Evolutionary conservation across 2,113 vertebrate species (phyloP).

Genomic region (Crotalus viridis): DNA sequence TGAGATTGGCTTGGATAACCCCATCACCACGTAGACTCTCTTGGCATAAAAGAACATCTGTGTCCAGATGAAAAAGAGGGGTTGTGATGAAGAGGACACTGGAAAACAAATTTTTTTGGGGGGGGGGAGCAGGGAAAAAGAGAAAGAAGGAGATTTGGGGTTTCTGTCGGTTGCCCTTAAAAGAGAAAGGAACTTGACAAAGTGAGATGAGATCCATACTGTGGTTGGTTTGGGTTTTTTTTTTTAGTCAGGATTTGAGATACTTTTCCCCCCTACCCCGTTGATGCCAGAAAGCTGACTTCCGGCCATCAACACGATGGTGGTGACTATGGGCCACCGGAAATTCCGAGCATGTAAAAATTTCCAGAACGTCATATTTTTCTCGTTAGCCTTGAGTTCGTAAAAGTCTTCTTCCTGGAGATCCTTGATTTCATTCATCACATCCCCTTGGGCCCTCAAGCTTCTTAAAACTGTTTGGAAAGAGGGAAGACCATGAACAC

Average conservation of each 20-base stretch:
- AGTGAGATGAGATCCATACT: neutral
- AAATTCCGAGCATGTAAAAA: slow-evolving; percentile 76
- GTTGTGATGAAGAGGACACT: neutral
- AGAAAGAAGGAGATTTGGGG: neutral
- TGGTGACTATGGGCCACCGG: slow-evolving; percentile 84
- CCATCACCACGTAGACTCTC: slow-evolving; percentile 77
- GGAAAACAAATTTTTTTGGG: neutral
- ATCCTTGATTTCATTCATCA: slow-evolving; percentile 79
- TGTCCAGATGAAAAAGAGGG: neutral
- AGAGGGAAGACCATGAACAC: neutral
- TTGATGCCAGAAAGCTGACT: slow-evolving; percentile 92
- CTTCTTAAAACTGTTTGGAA: slow-evolving; percentile 72
- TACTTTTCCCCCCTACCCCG: slow-evolving; percentile 67
- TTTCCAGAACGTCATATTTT: slow-evolving; percentile 73
- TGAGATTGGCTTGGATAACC: slow-evolving; percentile 65
- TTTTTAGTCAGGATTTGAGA: neutral
- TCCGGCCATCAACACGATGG: slow-evolving; percentile 82
- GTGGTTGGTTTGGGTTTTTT: neutral
- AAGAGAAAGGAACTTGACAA: neutral
- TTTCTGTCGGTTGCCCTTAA: neutral
- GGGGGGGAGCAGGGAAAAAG: neutral
- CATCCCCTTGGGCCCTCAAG: slow-evolving; percentile 75
- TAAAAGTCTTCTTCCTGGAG: slow-evolving; percentile 80
- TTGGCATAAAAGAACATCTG: slow-evolving; percentile 93
- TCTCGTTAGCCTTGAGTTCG: slow-evolving; percentile 68